Percentiles rank a stretch among this genome's conserved stretches.
These are phyloP conservation scores for Littorina saxatilis DNA, from an alignment of 1,140 invertebrate genomes.

Conservation along the genomic window DNA sequence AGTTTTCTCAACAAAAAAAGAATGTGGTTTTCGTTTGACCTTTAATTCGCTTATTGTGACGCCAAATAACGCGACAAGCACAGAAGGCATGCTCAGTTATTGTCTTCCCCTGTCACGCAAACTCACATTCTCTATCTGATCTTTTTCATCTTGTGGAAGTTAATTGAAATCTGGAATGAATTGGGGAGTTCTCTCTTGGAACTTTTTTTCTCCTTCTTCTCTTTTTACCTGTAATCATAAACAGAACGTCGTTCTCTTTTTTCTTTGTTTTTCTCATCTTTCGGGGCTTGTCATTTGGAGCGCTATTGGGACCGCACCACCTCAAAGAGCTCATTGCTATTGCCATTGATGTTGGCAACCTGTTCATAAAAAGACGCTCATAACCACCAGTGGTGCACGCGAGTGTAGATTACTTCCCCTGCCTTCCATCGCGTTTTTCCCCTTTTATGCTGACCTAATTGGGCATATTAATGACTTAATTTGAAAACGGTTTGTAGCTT, in stretches of 20 bases:
- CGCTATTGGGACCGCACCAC: background rate
- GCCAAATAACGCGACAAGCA: too few relatives aligned
- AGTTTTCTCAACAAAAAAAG: too few relatives aligned
- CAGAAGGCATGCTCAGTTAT: too few relatives aligned
- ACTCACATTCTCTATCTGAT: too few relatives aligned
- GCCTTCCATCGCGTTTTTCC: background rate
- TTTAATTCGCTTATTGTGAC: too few relatives aligned
- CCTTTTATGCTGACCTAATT: constrained; percentile 33
- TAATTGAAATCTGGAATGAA: constrained; percentile 25
- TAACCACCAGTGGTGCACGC: background rate
- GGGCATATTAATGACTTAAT: constrained; percentile 38
- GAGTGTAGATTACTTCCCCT: constrained; percentile 15
- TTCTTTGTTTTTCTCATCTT: too few relatives aligned
- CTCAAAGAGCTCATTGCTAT: background rate
- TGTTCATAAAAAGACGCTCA: background rate
- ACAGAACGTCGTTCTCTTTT: background rate
- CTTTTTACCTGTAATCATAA: constrained; percentile 22
- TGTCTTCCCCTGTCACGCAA: too few relatives aligned
- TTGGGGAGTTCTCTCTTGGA: background rate
- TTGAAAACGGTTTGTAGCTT: constrained; percentile 11
- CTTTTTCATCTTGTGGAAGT: constrained; percentile 3
- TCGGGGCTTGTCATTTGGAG: background rate
- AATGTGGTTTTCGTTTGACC: too few relatives aligned
- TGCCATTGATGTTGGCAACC: background rate
- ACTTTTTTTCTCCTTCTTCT: background rate